These are phyloP conservation scores for Meleagris gallopavo DNA, from an alignment of 2,113 vertebrate species.

Conservation along the genomic window DNA sequence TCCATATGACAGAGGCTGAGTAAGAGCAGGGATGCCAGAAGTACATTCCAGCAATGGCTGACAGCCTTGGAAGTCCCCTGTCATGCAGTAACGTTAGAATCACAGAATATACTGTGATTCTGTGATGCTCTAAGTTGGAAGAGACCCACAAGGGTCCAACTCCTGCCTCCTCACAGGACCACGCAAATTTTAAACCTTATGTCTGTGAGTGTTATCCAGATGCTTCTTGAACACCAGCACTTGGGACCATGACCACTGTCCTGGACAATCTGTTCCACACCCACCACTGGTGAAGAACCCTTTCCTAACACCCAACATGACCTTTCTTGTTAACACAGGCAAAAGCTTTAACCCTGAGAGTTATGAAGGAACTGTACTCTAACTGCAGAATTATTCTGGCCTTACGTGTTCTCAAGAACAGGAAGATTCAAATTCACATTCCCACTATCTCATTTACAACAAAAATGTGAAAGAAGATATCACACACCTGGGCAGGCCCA, in stretches of 20 bases:
- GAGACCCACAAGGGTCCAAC: no score
- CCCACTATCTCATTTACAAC: not conserved
- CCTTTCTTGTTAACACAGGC: no score
- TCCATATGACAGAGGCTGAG: accelerated
- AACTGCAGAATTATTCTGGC: not conserved
- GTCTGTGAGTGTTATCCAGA: no score
- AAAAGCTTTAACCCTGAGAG: not conserved
- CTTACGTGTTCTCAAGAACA: not conserved
- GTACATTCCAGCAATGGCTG: not conserved
- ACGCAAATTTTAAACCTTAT: no score
- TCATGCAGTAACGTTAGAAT: not conserved
- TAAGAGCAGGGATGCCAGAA: not conserved
- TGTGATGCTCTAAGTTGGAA: no score
- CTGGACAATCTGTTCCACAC: no score
- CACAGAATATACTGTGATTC: no score
- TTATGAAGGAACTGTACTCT: not conserved
- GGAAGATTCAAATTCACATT: not conserved
- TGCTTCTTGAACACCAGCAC: no score
- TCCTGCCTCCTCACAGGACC: no score
- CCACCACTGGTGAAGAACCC: no score
- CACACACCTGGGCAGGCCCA: not conserved
- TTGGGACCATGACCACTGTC: no score
- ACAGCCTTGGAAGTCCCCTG: not conserved
- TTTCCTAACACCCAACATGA: no score
- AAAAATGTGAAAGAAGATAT: not conserved